phyloP scores from a whole-genome alignment of 2,797 vertebrate genomes.

The Chrysocyon brachyurus region DNA sequence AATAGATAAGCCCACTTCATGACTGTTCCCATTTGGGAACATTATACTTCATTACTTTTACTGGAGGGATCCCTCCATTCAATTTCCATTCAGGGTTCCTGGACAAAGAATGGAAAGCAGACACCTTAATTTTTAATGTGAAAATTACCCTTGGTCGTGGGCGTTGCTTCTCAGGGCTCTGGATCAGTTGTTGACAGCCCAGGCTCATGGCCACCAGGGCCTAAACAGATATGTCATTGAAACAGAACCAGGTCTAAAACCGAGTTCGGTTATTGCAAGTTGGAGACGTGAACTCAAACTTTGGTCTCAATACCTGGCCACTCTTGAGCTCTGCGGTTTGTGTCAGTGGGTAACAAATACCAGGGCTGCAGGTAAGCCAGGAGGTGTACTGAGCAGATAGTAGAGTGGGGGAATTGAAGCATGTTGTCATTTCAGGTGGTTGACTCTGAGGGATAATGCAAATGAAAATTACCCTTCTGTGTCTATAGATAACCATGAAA shows the following conservation, averaged over 20 bases:
- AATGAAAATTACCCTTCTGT: conserved; percentile 53
- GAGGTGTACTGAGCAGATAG: conserved; percentile 54
- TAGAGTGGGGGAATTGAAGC: conserved; percentile 31
- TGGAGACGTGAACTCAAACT: not conserved
- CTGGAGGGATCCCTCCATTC: conserved; percentile 48
- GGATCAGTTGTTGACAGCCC: conserved; percentile 9
- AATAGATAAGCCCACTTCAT: not conserved
- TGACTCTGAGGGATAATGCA: conserved; percentile 41
- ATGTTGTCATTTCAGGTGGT: not conserved
- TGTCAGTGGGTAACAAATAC: not conserved
- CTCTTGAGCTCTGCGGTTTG: conserved; percentile 28
- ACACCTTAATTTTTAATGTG: conserved; percentile 60
- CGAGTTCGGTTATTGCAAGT: not conserved
- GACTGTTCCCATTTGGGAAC: conserved; percentile 21
- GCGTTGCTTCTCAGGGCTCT: not conserved
- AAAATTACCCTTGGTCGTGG: conserved; percentile 56
- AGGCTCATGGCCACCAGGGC: not conserved
- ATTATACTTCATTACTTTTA: conserved; percentile 60
- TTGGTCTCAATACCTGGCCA: not conserved
- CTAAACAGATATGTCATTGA: not conserved
- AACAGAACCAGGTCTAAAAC: not conserved
- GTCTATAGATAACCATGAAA: conserved; percentile 40
- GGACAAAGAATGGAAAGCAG: not conserved
- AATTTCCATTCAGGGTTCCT: conserved; percentile 60
- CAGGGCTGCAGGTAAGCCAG: conserved; percentile 47